Evolutionary conservation across 2,113 vertebrate genomes (phyloP), one percentile per base, ranked within the genome.

Genomic region (Gobiocypris rarus): DNA sequence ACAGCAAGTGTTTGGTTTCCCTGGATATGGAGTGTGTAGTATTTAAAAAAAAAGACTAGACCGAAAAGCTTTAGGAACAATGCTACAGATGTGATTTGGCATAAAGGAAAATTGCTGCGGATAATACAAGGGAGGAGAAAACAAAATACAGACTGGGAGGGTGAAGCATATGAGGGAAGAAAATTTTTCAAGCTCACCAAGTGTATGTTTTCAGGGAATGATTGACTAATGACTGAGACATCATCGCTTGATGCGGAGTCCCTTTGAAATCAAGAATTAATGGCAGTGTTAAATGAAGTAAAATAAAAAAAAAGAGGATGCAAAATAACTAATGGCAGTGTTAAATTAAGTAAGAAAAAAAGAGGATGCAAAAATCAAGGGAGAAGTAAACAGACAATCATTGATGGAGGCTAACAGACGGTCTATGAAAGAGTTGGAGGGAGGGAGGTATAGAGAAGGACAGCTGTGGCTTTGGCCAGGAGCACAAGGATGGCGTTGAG

Each of bases 361-460:
- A 28, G 65, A 38, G 22, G 43, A 43, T 38, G 75, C 9, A 73
- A 77, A 81, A 58, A n/a, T 58, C 61, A 54, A 24, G 38, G 61
- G 63, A 69, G 24, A 85, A 78, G 73, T 65, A 78, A 86, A 83
- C 75, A 86, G 84, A 82, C 41, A 43, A 76, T 81, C 75, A 73
- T 56, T 86, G 71, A 81, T 77, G 69, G 48, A 17, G 71, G 70
- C 31, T 50, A 75, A 84, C 78, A 82, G 73, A 75, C 84, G 75
- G 22, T 77, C 43, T 77, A 28, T 81, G 82, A 83, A 86, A 89
- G 85, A 84, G 48, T 69, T 83, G 82, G 87, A 90, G 90, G 84
- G 87, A 90, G 88, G 78, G n/a, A 83, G 61, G 81, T 75, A 81
- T 15, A 19, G 83, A 70, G 65, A 81, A 54, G 0, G 41, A 86